Conservation (phyloP, 35 echinoderm and acorn worm genomes). For the Ptychodera flava region DNA sequence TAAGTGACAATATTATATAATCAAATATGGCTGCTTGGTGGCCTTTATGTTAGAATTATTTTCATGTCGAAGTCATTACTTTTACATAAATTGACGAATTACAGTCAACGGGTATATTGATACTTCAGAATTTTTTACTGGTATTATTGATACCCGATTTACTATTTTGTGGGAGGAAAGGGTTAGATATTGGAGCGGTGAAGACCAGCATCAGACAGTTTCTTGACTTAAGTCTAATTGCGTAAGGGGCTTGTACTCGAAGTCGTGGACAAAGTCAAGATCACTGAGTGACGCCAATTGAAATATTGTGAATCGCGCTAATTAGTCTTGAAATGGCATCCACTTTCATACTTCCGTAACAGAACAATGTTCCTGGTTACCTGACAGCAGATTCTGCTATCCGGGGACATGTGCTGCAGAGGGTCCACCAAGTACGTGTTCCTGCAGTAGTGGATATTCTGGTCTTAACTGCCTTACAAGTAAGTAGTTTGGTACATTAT, state of each 20-base stretch:
- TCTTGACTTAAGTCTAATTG: no score
- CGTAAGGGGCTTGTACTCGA: no score
- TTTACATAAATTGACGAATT: no score
- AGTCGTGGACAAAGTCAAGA: no score
- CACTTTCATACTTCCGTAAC: neutral
- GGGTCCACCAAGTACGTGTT: neutral
- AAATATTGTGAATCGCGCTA: neutral
- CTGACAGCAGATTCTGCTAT: neutral
- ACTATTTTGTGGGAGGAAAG: neutral
- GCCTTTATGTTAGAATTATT: neutral
- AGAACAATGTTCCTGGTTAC: neutral
- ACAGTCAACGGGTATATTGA: no score
- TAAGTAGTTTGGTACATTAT: no score
- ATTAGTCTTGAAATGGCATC: neutral
- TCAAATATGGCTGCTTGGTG: neutral
- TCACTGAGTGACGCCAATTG: neutral
- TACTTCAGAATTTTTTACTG: no score
- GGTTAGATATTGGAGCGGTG: no score
- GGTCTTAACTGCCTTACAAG: neutral
- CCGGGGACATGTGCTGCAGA: neutral
- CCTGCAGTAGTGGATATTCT: neutral
- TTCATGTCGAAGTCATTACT: neutral
- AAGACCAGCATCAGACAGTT: no score
- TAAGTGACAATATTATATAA: neutral
- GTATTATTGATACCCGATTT: no score